These are phyloP conservation scores for Gallinago stenura DNA, from an alignment of 2,797 vertebrate genomes.

Conservation along the genomic window DNA sequence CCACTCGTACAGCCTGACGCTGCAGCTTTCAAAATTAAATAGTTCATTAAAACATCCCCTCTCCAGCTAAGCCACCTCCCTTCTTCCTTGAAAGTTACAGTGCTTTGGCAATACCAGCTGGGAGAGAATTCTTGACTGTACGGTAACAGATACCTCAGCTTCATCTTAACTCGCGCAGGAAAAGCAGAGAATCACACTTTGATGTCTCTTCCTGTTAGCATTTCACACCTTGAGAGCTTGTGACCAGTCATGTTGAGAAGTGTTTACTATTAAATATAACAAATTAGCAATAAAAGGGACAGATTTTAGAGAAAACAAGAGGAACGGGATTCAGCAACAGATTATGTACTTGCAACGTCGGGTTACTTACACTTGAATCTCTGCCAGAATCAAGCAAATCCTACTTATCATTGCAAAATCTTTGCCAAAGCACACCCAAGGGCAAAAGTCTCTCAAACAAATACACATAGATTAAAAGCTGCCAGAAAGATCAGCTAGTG, in stretches of 20 bases:
- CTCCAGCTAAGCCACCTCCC: background rate
- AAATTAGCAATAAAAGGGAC: slow-evolving; percentile 12
- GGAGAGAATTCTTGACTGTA: slow-evolving; percentile 23
- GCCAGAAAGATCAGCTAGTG: background rate
- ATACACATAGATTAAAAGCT: slow-evolving; percentile 20
- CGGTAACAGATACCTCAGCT: background rate
- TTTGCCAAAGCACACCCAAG: slow-evolving; percentile 63
- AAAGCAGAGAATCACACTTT: background rate
- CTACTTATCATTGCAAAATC: slow-evolving; percentile 31
- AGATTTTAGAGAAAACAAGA: slow-evolving; percentile 27
- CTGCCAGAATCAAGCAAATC: slow-evolving; percentile 51
- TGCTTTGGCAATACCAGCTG: slow-evolving; percentile 56
- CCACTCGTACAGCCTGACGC: background rate
- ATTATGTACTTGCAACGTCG: background rate
- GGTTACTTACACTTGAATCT: slow-evolving; percentile 34
- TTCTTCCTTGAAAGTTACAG: slow-evolving; percentile 4
- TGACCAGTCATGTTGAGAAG: slow-evolving; percentile 14
- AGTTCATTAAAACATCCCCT: background rate
- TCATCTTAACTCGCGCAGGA: background rate
- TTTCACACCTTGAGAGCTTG: slow-evolving; percentile 49
- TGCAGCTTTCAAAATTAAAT: background rate
- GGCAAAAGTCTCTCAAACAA: slow-evolving; percentile 57
- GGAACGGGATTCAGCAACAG: slow-evolving; percentile 26
- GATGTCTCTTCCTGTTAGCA: background rate
- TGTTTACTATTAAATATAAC: slow-evolving; percentile 27